phyloP scores from a whole-genome alignment of 2,113 vertebrate species.

The Mirza zaza region DNA sequence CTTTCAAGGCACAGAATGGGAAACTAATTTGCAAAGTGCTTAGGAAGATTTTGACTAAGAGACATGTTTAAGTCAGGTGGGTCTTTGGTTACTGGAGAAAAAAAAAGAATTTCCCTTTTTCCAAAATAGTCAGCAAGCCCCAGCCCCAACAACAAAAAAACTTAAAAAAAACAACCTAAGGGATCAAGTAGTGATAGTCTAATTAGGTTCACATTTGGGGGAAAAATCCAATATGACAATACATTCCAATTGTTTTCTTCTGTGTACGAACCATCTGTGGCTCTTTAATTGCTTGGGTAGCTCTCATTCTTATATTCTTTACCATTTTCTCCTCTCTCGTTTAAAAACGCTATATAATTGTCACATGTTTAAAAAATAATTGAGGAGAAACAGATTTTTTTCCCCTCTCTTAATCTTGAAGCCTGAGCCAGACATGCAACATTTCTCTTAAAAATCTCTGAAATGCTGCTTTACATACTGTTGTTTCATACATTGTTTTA shows the following conservation, averaged over 20 bases:
- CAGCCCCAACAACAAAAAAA: neutral
- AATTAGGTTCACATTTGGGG: neutral
- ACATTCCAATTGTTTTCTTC: neutral
- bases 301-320: neutral
- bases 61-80: constrained; percentile 60
- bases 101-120: constrained; percentile 8
- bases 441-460: neutral
- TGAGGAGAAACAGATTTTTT: neutral
- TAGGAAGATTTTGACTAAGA: constrained; percentile 51
- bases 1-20: constrained; percentile 60
- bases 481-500: too few species aligned
- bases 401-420: neutral
- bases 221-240: neutral
- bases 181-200: neutral
- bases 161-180: neutral
- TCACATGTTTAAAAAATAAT: neutral
- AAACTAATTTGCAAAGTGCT: constrained; percentile 63
- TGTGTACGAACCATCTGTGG: neutral
- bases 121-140: neutral
- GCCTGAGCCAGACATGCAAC: neutral
- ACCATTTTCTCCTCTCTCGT: neutral
- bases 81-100: neutral
- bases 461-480: neutral
- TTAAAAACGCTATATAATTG: neutral
- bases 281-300: neutral